Evolutionary conservation across 2,113 vertebrate genomes (phyloP).

Genomic region (Ceuthmochares aereus): DNA sequence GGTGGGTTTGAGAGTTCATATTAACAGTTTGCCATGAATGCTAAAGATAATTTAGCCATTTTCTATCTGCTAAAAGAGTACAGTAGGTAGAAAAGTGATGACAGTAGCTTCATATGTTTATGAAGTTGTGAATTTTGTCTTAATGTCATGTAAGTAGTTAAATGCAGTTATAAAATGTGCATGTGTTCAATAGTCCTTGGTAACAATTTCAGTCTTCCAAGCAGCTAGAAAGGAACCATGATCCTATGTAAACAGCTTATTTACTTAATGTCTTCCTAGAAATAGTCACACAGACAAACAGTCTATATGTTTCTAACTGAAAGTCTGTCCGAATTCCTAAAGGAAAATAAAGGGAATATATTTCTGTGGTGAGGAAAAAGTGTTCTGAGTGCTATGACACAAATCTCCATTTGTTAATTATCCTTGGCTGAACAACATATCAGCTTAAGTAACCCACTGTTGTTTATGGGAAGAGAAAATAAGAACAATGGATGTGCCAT

Average conservation of each 20-base stretch:
- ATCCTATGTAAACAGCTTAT: background rate
- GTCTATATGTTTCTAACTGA: background rate
- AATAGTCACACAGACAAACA: background rate
- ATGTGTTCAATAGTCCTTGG: background rate
- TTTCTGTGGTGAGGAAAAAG: background rate
- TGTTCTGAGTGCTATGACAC: background rate
- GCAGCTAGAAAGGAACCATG: background rate
- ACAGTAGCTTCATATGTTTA: background rate
- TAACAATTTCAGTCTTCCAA: background rate
- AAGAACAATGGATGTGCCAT: background rate
- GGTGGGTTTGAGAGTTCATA: background rate
- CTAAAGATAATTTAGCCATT: constrained; percentile 13
- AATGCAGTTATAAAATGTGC: background rate
- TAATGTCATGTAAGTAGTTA: constrained; percentile 1
- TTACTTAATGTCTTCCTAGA: background rate
- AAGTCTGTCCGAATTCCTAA: background rate
- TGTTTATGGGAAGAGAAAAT: background rate
- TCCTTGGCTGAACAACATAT: background rate
- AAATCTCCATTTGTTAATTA: background rate
- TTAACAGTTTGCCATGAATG: background rate
- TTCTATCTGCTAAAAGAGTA: background rate
- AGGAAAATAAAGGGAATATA: background rate
- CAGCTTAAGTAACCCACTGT: background rate
- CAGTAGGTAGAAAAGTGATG: background rate
- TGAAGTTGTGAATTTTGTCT: constrained; percentile 13